A percentile compares a stretch with the other conserved stretches of the same genome.
phyloP scores from a whole-genome alignment of 2,888 invertebrate genomes.

The Idaea aversata region DNA sequence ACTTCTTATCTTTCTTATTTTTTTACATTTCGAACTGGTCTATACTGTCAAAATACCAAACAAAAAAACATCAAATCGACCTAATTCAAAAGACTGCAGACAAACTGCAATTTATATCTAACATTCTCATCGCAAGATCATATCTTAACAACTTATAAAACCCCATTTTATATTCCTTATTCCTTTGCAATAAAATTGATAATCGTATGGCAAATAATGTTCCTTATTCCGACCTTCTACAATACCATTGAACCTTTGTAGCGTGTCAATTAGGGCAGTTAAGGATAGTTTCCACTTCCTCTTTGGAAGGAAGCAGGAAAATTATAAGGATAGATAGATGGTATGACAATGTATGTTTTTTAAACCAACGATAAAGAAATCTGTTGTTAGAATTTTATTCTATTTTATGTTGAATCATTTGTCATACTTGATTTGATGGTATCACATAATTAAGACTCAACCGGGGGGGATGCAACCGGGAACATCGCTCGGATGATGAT shows the following conservation, averaged over 20 bases:
- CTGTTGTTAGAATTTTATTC: not conserved
- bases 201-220: not conserved
- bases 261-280: conserved; percentile 43
- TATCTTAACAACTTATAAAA: not conserved
- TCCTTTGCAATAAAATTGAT: not conserved
- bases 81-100: not conserved
- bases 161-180: not conserved
- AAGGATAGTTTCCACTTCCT: conserved; percentile 40
- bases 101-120: not conserved
- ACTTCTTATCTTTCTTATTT: no score
- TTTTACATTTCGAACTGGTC: no score
- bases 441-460: not conserved
- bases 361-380: not conserved
- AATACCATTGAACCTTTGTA: conserved; percentile 34
- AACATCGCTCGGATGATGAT: no score
- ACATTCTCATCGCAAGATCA: not conserved
- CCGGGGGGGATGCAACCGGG: no score
- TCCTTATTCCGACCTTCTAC: conserved; percentile 13
- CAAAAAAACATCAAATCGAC: not conserved
- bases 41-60: not conserved
- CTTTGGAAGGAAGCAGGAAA: conserved; percentile 37
- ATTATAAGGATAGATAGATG: conserved; percentile 15
- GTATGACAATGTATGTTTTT: conserved; percentile 5
- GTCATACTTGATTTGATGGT: not conserved
- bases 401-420: not conserved